These are phyloP conservation scores for Maniola jurtina DNA, from an alignment of 1,140 invertebrate genomes.

Conservation along the genomic window DNA sequence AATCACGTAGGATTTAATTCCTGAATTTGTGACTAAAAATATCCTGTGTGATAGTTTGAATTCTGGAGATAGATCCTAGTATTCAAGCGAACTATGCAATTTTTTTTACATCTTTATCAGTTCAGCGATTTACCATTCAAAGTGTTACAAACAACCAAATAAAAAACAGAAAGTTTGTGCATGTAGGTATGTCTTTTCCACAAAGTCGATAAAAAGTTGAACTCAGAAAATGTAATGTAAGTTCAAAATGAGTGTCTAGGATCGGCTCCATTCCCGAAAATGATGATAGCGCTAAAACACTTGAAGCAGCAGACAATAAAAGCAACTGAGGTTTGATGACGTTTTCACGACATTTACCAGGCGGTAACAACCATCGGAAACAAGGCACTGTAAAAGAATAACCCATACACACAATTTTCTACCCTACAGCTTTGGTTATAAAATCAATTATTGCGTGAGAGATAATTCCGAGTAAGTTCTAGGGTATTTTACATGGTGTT, in stretches of 20 bases:
- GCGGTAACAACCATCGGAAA: constrained; percentile 19
- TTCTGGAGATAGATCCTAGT: too few relatives aligned
- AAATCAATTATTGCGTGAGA: not conserved
- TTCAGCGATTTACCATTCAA: too few relatives aligned
- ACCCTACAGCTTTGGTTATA: not conserved
- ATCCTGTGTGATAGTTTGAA: too few relatives aligned
- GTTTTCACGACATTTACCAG: constrained; percentile 32
- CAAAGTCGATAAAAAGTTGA: too few relatives aligned
- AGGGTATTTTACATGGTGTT: constrained; percentile 10
- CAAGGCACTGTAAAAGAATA: not conserved
- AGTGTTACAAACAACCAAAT: too few relatives aligned
- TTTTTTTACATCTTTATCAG: too few relatives aligned
- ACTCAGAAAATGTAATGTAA: not conserved
- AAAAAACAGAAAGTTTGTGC: too few relatives aligned
- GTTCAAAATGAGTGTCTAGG: not conserved
- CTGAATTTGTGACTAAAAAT: too few relatives aligned
- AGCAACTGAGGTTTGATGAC: constrained; percentile 32
- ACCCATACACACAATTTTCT: constrained; percentile 12
- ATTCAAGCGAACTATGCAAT: too few relatives aligned
- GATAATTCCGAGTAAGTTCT: not conserved
- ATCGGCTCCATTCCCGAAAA: constrained; percentile 13
- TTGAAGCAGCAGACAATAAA: constrained; percentile 29
- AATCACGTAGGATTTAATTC: too few relatives aligned
- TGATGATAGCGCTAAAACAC: constrained; percentile 18
- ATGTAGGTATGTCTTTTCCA: too few relatives aligned